Conservation (phyloP, 1,140 invertebrate genomes). For the Daktulosphaira vitifoliae region DNA sequence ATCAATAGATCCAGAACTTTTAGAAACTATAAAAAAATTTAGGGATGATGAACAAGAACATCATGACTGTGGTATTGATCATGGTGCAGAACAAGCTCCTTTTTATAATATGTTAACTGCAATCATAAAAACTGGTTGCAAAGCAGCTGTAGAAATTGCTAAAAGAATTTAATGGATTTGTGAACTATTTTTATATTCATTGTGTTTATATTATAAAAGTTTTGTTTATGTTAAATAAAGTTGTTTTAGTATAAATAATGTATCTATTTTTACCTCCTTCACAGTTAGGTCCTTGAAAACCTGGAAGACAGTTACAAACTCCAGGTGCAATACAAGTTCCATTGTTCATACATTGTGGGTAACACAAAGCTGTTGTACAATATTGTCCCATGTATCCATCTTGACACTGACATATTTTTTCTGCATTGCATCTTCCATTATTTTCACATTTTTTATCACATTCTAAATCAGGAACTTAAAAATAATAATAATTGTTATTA, state of each 20-base stretch:
- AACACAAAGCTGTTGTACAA: slow-evolving; percentile 79
- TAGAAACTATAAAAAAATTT: slow-evolving; percentile 84
- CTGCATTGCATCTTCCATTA: slow-evolving; percentile 68
- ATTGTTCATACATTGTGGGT: slow-evolving; percentile 85
- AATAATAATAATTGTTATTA: neutral
- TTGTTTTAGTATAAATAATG: neutral
- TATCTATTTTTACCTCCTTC: slow-evolving; percentile 63
- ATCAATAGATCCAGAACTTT: slow-evolving; percentile 53
- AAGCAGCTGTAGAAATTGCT: slow-evolving; percentile 86
- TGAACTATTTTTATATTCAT: too few species aligned
- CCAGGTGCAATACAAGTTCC: slow-evolving; percentile 82
- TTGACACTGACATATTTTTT: slow-evolving; percentile 75
- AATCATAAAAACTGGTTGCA: slow-evolving; percentile 87
- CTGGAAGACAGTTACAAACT: slow-evolving; percentile 71
- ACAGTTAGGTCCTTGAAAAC: slow-evolving; percentile 84
- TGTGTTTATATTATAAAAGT: too few species aligned
- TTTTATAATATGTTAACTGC: slow-evolving; percentile 77
- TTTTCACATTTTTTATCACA: slow-evolving; percentile 78
- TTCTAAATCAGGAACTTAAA: slow-evolving; percentile 70
- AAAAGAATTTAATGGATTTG: slow-evolving; percentile 64
- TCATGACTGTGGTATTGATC: slow-evolving; percentile 87
- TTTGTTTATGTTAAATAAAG: too few species aligned
- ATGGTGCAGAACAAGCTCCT: slow-evolving; percentile 89
- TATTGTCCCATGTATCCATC: slow-evolving; percentile 83
- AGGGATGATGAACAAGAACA: slow-evolving; percentile 98